Conservation (phyloP, 2,888 invertebrate genomes). For the Autographa pulchrina region DNA sequence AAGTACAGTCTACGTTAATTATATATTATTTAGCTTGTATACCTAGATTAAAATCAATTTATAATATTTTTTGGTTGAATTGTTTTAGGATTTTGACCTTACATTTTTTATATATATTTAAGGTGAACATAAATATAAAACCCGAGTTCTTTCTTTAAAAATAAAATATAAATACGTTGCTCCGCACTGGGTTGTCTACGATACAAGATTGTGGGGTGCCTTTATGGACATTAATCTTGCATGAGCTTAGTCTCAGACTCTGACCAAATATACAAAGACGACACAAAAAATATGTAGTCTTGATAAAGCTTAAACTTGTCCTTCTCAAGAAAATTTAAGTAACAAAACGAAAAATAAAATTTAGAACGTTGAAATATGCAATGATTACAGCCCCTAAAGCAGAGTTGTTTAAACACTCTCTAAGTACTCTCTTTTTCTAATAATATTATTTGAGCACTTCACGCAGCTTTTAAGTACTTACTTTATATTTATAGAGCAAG, state of each 20-base stretch:
- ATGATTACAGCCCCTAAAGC: conserved; percentile 25
- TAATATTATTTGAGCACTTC: conserved; percentile 46
- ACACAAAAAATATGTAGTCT: background rate
- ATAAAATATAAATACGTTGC: background rate
- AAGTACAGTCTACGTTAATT: background rate
- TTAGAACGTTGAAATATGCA: conserved; percentile 14
- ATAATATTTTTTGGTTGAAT: background rate
- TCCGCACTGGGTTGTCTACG: conserved; percentile 4
- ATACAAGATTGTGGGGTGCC: conserved; percentile 4
- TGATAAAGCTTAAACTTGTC: background rate
- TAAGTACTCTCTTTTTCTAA: conserved; percentile 16
- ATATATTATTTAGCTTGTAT: background rate
- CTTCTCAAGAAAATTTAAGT: background rate
- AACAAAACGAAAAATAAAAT: conserved; percentile 8
- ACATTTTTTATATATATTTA: background rate
- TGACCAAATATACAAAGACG: conserved; percentile 1
- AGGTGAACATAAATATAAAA: background rate
- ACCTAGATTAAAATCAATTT: background rate
- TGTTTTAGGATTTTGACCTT: background rate
- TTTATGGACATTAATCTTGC: conserved; percentile 4
- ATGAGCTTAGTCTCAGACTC: conserved; percentile 4
- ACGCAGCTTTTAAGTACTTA: conserved; percentile 58
- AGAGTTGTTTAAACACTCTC: conserved; percentile 39
- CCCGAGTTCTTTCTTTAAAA: background rate
- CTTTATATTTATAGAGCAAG: conserved; percentile 58